Percentiles rank a stretch among this genome's conserved stretches.
phyloP scores from a whole-genome alignment of 2,797 vertebrate species.

The Carcharodon carcharias region DNA sequence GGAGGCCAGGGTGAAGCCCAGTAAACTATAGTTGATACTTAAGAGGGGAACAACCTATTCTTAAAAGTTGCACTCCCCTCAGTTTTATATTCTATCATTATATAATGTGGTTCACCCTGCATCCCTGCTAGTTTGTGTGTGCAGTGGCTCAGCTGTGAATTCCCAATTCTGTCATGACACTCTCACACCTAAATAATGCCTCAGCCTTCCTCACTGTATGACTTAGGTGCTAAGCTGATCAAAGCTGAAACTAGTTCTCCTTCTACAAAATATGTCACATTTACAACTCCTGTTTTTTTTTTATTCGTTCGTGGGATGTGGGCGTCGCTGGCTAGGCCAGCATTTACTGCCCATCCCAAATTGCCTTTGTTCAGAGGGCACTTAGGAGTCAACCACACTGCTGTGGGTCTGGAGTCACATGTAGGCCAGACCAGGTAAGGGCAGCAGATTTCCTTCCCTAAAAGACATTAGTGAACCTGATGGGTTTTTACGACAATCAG shows the following conservation, averaged over 20 bases:
- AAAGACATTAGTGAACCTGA: too few relatives aligned
- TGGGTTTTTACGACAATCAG: too few relatives aligned
- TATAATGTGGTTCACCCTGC: not conserved
- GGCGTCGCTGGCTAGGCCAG: too few relatives aligned
- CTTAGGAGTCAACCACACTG: too few relatives aligned
- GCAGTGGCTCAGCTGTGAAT: not conserved
- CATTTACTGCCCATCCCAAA: too few relatives aligned
- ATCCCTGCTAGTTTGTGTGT: not conserved
- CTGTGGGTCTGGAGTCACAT: too few relatives aligned
- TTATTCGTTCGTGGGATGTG: too few relatives aligned
- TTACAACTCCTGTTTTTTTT: not conserved
- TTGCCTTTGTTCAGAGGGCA: too few relatives aligned
- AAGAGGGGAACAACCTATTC: not conserved
- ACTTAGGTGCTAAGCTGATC: not conserved
- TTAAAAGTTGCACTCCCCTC: not conserved
- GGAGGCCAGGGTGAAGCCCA: not conserved
- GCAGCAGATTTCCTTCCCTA: too few relatives aligned
- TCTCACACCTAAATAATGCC: not conserved
- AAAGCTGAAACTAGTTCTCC: not conserved
- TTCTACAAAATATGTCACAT: not conserved
- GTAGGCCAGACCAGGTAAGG: too few relatives aligned
- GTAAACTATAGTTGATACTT: not conserved
- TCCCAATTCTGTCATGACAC: not conserved
- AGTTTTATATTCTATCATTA: not conserved
- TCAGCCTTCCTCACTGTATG: not conserved